These are phyloP conservation scores for Chamaetylas fuelleborni DNA, from an alignment of 2,113 vertebrate genomes.

Conservation along the genomic window DNA sequence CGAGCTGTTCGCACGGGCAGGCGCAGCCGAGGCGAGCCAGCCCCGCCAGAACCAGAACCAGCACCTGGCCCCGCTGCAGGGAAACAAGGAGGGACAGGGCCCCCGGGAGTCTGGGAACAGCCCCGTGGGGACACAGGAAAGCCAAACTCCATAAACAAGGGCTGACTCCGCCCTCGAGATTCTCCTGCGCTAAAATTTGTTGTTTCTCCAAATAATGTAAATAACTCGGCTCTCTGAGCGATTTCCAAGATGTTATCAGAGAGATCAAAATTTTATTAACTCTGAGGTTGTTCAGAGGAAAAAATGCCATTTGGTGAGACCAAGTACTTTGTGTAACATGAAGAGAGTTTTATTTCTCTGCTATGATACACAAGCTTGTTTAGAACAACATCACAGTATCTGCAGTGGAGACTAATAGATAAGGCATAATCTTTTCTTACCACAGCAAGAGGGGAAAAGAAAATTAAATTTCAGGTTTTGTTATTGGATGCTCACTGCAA, in stretches of 20 bases:
- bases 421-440: neutral
- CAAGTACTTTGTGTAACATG: neutral
- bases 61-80: conserved; percentile 23
- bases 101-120: neutral
- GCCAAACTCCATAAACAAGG: neutral
- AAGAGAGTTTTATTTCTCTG: neutral
- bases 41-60: conserved; percentile 6
- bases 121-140: neutral
- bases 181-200: neutral
- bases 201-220: neutral
- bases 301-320: neutral
- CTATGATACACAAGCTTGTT: neutral
- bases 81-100: neutral
- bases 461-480: neutral
- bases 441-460: neutral
- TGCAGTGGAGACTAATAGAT: neutral
- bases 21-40: conserved; percentile 58
- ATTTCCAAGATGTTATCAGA: neutral
- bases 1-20: conserved; percentile 75
- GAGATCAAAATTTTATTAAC: neutral
- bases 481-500: neutral
- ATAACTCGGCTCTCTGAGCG: neutral
- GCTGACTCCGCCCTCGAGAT: neutral
- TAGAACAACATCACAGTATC: neutral
- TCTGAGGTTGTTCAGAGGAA: neutral